Base-by-base conservation (phyloP, 2,888 invertebrate species). In the Temnothorax unifasciatus region DNA sequence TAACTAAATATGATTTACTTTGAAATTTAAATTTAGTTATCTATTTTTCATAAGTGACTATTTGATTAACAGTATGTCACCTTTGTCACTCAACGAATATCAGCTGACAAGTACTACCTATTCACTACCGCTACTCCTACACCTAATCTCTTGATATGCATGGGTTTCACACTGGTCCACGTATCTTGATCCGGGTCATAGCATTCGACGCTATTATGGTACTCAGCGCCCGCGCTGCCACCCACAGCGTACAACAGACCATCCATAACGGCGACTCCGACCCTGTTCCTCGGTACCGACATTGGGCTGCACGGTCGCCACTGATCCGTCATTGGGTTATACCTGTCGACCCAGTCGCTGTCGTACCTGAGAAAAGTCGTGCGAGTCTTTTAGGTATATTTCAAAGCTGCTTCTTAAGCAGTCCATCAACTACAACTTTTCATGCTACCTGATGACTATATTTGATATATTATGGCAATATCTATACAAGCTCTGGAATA, bases 221-320 rank as follows among this genome's bases (percentile, higher is more conserved):
- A 98, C 91, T 97, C 97, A 5, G 97, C 96, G 29, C 98, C 98
- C 9, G 98, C 97, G 3, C 98, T 98, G 0, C 99, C 99, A 0
- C 99, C 99, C 0, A 99, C 98, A 4, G 99, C 98, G 94, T 99
- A 99, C 82, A 99, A 95, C 87, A 98, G 95, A 38, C 98, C 98
- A 93, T 99, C 99, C 97, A 99, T 98, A 13, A 98, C 98, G n/a
- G 98, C 98, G 5, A 98, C 98, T 9, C 99, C 99, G 29, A 98
- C 97, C 92, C 99, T 96, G 95, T 98, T 98, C 69, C 99, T 95
- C 0, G 98, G 97, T 66, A 97, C 97, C 15, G 98, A 97, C 98
- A 99, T 97, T 1, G 98, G 98, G 93, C 96, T 97, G 94, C 98
- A 98, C 0, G 98, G 97, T 44, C 97, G 96, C 99, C 99, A 99